A percentile compares a stretch with the other conserved stretches of the same genome.
phyloP scores from a whole-genome alignment of 2,797 vertebrate species.

The Oreochromis mossambicus region DNA sequence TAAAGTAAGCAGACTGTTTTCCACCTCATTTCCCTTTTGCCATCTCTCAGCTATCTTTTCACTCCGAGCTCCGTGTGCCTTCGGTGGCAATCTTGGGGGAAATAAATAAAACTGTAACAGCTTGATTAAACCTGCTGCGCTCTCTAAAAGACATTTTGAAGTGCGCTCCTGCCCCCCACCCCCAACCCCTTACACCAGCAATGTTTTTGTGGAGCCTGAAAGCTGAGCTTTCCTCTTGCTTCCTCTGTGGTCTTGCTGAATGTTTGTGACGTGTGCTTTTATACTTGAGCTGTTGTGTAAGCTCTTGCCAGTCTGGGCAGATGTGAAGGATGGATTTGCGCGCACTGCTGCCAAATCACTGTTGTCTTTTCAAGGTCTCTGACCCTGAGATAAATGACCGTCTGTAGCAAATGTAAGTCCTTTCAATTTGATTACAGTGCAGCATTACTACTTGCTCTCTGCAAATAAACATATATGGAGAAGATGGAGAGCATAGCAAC shows the following conservation, averaged over 20 bases:
- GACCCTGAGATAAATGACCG: constrained; percentile 48
- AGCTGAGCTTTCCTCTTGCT: not conserved
- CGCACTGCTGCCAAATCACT: constrained; percentile 40
- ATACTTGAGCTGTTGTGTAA: constrained; percentile 1
- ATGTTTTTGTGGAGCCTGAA: constrained; percentile 18
- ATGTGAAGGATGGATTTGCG: constrained; percentile 46
- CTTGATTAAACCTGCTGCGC: constrained; percentile 2
- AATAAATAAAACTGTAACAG: constrained; percentile 27
- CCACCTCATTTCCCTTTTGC: constrained; percentile 47
- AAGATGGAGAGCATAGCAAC: constrained; percentile 14
- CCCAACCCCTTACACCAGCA: not conserved
- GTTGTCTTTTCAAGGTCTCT: constrained; percentile 42
- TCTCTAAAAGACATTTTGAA: constrained; percentile 7
- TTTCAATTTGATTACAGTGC: constrained; percentile 28
- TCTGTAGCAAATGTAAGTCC: constrained; percentile 25
- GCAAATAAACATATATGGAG: constrained; percentile 41
- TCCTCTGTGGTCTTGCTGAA: constrained; percentile 2
- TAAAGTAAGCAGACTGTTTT: constrained; percentile 33
- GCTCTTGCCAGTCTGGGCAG: constrained; percentile 31
- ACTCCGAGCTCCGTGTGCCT: not conserved
- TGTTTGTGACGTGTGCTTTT: constrained; percentile 16
- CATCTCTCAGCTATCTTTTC: constrained; percentile 28
- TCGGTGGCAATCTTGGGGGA: constrained; percentile 4
- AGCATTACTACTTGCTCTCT: constrained; percentile 3
- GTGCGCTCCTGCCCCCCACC: not conserved